Conservation (phyloP, 2,888 invertebrate species). For the Coecobrya sp. region DNA sequence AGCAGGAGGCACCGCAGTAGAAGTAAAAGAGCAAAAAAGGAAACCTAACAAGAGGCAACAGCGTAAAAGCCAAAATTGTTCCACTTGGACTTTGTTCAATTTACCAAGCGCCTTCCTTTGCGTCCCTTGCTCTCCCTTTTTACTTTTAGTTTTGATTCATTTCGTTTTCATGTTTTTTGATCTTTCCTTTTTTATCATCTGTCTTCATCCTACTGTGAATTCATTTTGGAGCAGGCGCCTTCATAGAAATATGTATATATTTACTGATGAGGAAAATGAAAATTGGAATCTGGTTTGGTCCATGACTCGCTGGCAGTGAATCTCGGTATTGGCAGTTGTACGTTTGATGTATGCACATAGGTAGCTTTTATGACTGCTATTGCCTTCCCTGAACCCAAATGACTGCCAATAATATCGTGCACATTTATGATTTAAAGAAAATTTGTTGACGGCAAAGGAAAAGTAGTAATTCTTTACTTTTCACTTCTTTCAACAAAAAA, state of each 20-base stretch:
- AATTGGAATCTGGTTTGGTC: constrained; percentile 40
- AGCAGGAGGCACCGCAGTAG: background rate
- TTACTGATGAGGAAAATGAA: constrained; percentile 48
- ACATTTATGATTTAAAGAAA: background rate
- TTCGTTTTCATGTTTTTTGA: constrained; percentile 74
- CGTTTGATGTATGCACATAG: background rate
- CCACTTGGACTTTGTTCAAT: constrained; percentile 70
- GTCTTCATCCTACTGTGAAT: constrained; percentile 45
- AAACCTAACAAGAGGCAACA: background rate
- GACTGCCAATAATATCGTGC: constrained; percentile 1
- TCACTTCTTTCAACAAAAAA: background rate
- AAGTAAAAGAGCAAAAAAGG: constrained; percentile 18
- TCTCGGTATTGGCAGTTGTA: background rate
- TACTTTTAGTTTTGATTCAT: constrained; percentile 62
- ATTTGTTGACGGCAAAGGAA: constrained; percentile 18
- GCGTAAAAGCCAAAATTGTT: constrained; percentile 14
- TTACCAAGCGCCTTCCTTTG: background rate
- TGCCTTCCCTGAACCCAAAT: background rate
- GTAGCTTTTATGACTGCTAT: background rate
- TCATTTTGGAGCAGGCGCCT: constrained; percentile 22
- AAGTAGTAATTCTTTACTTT: background rate
- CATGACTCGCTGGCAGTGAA: background rate
- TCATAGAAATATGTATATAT: constrained; percentile 20
- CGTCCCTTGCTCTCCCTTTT: background rate
- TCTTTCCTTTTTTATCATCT: constrained; percentile 15